Percentiles rank a stretch among this genome's conserved stretches.
These are phyloP conservation scores for Syndactyla subalaris DNA, from an alignment of 2,797 vertebrate genomes.

Conservation along the genomic window DNA sequence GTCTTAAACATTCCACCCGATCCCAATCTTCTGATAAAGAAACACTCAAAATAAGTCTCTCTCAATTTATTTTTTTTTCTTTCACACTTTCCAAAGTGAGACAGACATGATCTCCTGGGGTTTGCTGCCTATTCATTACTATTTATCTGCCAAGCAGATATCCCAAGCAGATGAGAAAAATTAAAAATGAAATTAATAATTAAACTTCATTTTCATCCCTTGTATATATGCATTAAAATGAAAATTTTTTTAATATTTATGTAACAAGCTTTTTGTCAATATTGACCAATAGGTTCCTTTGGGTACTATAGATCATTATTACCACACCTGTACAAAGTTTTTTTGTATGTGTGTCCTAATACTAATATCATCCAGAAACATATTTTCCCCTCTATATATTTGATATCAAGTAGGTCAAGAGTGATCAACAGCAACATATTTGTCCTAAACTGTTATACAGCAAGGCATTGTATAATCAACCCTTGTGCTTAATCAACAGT, in stretches of 20 bases:
- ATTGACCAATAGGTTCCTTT: neutral
- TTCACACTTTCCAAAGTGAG: neutral
- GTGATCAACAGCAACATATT: neutral
- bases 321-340: neutral
- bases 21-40: neutral
- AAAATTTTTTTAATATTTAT: neutral
- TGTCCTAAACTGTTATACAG: neutral
- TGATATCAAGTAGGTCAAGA: neutral
- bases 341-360: neutral
- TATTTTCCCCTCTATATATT: neutral
- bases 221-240: neutral
- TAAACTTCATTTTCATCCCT: neutral
- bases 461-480: neutral
- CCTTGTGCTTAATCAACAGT: neutral
- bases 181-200: neutral
- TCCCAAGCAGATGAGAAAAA: neutral
- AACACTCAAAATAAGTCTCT: neutral
- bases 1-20: neutral
- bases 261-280: neutral
- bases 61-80: neutral
- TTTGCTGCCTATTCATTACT: neutral
- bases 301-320: neutral
- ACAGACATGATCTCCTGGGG: neutral
- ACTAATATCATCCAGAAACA: neutral
- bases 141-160: neutral